Conservation (phyloP, 2,113 vertebrate genomes). For the Deroptyus accipitrinus region DNA sequence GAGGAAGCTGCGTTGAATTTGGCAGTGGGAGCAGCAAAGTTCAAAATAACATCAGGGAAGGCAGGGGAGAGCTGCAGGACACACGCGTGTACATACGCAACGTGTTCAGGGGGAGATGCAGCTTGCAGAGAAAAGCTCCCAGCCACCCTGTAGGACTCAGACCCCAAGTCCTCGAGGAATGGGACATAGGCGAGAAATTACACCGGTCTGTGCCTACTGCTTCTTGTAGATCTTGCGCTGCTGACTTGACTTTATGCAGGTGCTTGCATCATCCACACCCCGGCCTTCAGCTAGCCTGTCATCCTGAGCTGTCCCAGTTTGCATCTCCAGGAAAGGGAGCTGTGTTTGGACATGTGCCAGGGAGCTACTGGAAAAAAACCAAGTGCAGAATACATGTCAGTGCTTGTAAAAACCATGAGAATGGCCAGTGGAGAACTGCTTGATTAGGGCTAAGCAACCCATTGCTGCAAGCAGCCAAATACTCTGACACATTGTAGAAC, state of each 20-base stretch:
- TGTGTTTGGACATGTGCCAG: not conserved
- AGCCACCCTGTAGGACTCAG: not conserved
- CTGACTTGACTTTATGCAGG: not conserved
- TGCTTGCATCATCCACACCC: no score
- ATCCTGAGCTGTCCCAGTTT: not conserved
- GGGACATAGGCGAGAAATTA: not conserved
- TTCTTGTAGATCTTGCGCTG: not conserved
- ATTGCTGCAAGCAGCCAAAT: not conserved
- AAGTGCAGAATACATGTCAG: fast-evolving
- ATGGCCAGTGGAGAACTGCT: not conserved
- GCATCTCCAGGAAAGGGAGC: not conserved
- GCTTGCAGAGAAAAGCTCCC: not conserved
- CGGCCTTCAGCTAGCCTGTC: not conserved
- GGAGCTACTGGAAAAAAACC: not conserved
- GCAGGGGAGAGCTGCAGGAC: not conserved
- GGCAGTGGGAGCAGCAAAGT: not conserved
- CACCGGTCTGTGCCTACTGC: fast-evolving
- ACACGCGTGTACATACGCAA: fast-evolving
- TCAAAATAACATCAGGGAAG: fast-evolving
- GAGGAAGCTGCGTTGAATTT: not conserved
- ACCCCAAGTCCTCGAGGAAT: not conserved
- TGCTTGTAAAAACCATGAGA: not conserved
- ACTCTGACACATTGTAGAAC: not conserved
- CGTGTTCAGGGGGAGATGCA: fast-evolving
- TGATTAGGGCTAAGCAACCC: not conserved